A percentile compares a stretch with the other conserved stretches of the same genome.
Evolutionary conservation across 2,113 vertebrate genomes (phyloP).

Genomic region (Scophthalmus maximus): DNA sequence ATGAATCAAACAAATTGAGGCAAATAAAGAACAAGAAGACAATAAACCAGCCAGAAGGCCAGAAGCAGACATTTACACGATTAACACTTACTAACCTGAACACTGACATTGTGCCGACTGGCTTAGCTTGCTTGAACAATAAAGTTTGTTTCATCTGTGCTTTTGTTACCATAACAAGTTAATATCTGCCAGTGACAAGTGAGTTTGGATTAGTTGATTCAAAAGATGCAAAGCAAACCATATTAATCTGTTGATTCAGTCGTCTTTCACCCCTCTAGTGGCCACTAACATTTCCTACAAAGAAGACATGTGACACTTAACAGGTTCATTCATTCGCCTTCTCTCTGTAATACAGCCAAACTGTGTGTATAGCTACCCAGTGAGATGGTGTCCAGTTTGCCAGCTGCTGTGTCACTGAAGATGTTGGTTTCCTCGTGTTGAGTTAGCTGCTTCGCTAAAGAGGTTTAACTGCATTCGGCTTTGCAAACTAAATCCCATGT

Average conservation of each 20-base stretch:
- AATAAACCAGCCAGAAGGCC: too few relatives aligned
- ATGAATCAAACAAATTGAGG: not conserved
- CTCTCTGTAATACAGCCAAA: constrained; percentile 9
- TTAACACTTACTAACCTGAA: not conserved
- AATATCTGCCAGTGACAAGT: not conserved
- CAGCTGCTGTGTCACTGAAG: constrained; percentile 1
- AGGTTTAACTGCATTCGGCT: constrained; percentile 53
- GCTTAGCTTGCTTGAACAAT: not conserved
- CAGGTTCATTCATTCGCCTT: constrained; percentile 1
- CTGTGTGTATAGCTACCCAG: not conserved
- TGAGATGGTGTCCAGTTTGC: constrained; percentile 12
- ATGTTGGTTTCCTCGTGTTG: constrained; percentile 23
- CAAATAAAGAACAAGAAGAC: not conserved
- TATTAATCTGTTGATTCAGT: not conserved
- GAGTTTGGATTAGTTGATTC: not conserved
- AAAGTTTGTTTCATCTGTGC: not conserved
- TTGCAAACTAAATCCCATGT: constrained; percentile 44
- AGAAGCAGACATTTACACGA: not conserved
- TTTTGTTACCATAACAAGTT: not conserved
- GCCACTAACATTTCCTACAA: constrained; percentile 13
- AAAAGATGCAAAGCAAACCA: not conserved
- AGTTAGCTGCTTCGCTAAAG: constrained; percentile 31
- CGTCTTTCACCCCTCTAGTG: constrained; percentile 30
- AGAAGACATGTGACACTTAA: not conserved
- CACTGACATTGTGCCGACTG: not conserved